A percentile compares a stretch with the other conserved stretches of the same genome.
Evolutionary conservation across 2,797 vertebrate genomes (phyloP).

Genomic region (Botia almorhae): DNA sequence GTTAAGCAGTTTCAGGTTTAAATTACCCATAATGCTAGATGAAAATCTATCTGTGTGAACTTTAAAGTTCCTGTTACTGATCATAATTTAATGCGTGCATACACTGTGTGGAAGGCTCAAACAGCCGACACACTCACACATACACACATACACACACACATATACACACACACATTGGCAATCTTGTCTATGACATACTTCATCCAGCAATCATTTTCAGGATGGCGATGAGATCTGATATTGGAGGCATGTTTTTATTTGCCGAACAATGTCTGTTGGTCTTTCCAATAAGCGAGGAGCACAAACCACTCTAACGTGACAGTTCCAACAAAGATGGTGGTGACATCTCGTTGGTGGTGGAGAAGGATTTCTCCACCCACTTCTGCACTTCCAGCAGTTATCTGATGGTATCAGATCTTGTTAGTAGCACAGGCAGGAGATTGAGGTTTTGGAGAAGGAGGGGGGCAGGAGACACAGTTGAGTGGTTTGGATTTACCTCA

Average conservation of each 20-base stretch:
- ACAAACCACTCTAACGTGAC: conserved; percentile 65
- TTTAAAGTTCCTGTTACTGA: conserved; percentile 39
- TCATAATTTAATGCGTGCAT: conserved; percentile 27
- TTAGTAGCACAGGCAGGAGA: conserved; percentile 59
- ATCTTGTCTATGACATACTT: conserved; percentile 54
- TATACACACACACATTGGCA: conserved; percentile 17
- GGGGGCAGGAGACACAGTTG: conserved; percentile 53
- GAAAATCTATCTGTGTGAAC: conserved; percentile 51
- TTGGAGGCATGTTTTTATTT: conserved; percentile 57
- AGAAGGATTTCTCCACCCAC: conserved; percentile 64
- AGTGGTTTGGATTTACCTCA: conserved; percentile 53
- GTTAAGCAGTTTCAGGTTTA: conserved; percentile 50
- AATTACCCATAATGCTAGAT: conserved; percentile 51
- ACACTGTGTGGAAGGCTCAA: background rate
- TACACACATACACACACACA: conserved; percentile 1
- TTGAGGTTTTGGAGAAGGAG: conserved; percentile 51
- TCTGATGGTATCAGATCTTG: conserved; percentile 64
- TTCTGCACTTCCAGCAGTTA: conserved; percentile 63
- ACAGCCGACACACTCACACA: background rate
- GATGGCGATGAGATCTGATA: conserved; percentile 61
- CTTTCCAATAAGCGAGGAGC: conserved; percentile 61
- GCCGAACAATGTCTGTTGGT: conserved; percentile 62
- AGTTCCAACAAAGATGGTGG: conserved; percentile 61
- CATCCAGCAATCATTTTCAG: conserved; percentile 60
- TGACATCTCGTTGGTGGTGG: conserved; percentile 60